Percentiles rank a stretch among this genome's conserved stretches.
These are phyloP conservation scores for Leucoptera coffeella DNA, from an alignment of 2,888 invertebrate species.

Conservation along the genomic window DNA sequence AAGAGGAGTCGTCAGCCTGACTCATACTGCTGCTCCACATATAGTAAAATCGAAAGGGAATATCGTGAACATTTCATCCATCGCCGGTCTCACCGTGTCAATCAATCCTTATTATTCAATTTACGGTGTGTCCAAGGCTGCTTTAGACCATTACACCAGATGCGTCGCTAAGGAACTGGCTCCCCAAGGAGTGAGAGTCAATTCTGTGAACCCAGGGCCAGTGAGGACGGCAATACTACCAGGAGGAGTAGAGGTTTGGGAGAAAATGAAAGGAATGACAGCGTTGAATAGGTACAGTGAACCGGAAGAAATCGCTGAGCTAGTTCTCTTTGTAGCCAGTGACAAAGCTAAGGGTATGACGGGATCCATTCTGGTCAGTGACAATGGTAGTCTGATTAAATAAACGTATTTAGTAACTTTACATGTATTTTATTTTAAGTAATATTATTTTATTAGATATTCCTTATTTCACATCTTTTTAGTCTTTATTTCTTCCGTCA, in stretches of 20 bases:
- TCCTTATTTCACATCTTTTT: too few species aligned
- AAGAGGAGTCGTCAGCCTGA: slow-evolving; percentile 12
- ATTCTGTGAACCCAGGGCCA: slow-evolving; percentile 68
- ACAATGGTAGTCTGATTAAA: slow-evolving; percentile 3
- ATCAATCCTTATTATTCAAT: slow-evolving; percentile 5
- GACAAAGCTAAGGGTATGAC: slow-evolving; percentile 73
- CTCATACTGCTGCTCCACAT: slow-evolving; percentile 12
- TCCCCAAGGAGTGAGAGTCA: slow-evolving; percentile 55
- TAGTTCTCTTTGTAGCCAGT: slow-evolving; percentile 77
- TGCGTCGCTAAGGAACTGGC: slow-evolving; percentile 61
- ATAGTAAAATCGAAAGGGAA: slow-evolving; percentile 13
- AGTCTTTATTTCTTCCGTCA: too few species aligned
- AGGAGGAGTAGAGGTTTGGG: slow-evolving; percentile 42
- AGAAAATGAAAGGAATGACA: slow-evolving; percentile 6
- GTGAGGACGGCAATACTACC: slow-evolving; percentile 23
- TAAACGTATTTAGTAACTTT: too few species aligned
- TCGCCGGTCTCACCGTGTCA: slow-evolving; percentile 6
- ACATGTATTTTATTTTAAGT: too few species aligned
- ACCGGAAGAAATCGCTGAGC: slow-evolving; percentile 65
- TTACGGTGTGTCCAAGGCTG: slow-evolving; percentile 67
- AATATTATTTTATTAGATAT: too few species aligned
- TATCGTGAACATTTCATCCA: slow-evolving; percentile 19
- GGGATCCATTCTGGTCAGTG: slow-evolving; percentile 31
- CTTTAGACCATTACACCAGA: slow-evolving; percentile 66
- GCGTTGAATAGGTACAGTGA: slow-evolving; percentile 11